A percentile compares a stretch with the other conserved stretches of the same genome.
phyloP scores from a whole-genome alignment of 1,140 invertebrate species.

The Piezodorus guildinii region DNA sequence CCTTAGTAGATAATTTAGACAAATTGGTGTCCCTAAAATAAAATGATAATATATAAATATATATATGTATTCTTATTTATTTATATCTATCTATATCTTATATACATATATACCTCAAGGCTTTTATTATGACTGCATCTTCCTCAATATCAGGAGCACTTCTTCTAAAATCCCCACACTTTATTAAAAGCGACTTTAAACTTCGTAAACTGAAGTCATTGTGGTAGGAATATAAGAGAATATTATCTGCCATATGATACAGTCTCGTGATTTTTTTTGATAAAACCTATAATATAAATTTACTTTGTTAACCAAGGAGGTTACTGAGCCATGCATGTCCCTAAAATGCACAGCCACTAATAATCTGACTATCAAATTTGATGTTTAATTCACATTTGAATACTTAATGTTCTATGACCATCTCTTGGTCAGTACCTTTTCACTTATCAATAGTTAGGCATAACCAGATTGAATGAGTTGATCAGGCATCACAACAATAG shows the following conservation, averaged over 20 bases:
- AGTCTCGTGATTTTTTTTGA: not conserved
- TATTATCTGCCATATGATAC: not conserved
- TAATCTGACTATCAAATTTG: no score
- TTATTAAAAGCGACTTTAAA: conserved; percentile 43
- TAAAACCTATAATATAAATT: not conserved
- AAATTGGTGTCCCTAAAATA: conserved; percentile 69
- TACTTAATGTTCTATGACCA: no score
- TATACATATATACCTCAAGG: conserved; percentile 44
- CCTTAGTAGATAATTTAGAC: conserved; percentile 83
- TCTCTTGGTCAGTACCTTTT: no score
- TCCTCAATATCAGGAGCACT: conserved; percentile 63
- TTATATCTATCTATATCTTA: no score
- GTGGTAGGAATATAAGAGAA: not conserved
- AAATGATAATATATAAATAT: conserved; percentile 12
- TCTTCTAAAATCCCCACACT: conserved; percentile 75
- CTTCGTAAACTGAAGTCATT: not conserved
- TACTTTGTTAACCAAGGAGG: no score
- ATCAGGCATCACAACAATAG: no score
- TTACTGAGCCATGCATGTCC: no score
- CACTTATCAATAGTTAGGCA: no score
- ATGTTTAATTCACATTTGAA: no score
- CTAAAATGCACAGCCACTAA: no score
- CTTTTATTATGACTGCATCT: conserved; percentile 75
- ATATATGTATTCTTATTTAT: no score
- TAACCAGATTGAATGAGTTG: no score